phyloP scores from a whole-genome alignment of 2,797 vertebrate species.

The Ambastaia sidthimunki region DNA sequence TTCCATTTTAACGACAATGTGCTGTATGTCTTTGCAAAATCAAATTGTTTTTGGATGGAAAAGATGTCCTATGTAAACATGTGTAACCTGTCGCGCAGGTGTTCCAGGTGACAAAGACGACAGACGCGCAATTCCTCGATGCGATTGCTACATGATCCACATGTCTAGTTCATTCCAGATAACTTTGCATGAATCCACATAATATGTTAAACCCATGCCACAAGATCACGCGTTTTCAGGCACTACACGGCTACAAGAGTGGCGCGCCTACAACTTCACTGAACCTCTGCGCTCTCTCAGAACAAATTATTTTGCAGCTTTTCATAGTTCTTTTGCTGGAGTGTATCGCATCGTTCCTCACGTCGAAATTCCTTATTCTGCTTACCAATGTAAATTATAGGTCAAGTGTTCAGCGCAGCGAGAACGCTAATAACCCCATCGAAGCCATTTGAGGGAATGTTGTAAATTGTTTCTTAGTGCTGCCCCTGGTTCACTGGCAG shows the following conservation, averaged over 20 bases:
- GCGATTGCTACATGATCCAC: slow-evolving; percentile 42
- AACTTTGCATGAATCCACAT: slow-evolving; percentile 48
- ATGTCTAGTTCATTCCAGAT: slow-evolving; percentile 32
- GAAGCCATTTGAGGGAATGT: neutral
- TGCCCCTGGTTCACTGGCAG: neutral
- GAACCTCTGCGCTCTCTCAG: slow-evolving; percentile 59
- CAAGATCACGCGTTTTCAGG: slow-evolving; percentile 30
- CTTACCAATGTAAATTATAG: neutral
- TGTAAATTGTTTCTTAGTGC: neutral
- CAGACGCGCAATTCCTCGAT: slow-evolving; percentile 59
- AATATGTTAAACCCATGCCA: slow-evolving; percentile 59
- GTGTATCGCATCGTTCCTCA: slow-evolving; percentile 2
- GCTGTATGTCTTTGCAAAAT: neutral
- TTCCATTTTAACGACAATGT: slow-evolving; percentile 3
- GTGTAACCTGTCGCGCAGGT: slow-evolving; percentile 59
- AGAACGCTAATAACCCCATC: slow-evolving; percentile 5
- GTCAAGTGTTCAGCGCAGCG: neutral
- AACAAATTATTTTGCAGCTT: slow-evolving; percentile 57
- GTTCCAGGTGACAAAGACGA: slow-evolving; percentile 69
- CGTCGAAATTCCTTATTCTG: neutral
- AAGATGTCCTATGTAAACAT: slow-evolving; percentile 32
- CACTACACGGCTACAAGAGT: slow-evolving; percentile 49
- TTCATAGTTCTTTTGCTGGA: slow-evolving; percentile 18
- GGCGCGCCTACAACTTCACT: slow-evolving; percentile 59
- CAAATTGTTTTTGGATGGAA: neutral